Percentiles rank a stretch among this genome's conserved stretches.
Evolutionary conservation across 30 jellyfish, hydroid and myxozoan genomes (phyloP).

Genomic region (Aurelia coerulea): DNA sequence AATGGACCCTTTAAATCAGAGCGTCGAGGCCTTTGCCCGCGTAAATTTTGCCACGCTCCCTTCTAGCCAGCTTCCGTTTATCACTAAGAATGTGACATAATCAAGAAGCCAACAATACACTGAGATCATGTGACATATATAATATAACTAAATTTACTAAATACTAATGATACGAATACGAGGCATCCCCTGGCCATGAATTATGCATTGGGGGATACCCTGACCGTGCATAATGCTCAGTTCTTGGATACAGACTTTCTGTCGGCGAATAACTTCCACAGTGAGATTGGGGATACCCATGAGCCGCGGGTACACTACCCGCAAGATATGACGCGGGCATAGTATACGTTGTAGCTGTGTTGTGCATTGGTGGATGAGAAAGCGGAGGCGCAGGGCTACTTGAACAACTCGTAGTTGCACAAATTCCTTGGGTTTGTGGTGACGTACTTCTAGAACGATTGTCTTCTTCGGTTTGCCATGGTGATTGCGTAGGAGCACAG

Average conservation of each 20-base stretch:
- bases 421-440: slow-evolving; percentile 73
- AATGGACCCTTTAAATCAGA: no score
- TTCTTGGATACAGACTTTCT: slow-evolving; percentile 70
- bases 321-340: slow-evolving; percentile 59
- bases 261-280: slow-evolving; percentile 80
- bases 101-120: no score
- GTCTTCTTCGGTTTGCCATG: slow-evolving; percentile 77
- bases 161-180: slow-evolving; percentile 71
- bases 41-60: no score
- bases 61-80: no score
- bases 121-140: no score
- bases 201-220: slow-evolving; percentile 70
- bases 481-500: slow-evolving; percentile 65
- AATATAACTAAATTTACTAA: not conserved
- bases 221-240: slow-evolving; percentile 68
- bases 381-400: slow-evolving; percentile 88
- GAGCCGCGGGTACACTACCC: slow-evolving; percentile 57
- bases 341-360: slow-evolving; percentile 57
- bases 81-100: no score
- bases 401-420: slow-evolving; percentile 68
- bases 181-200: slow-evolving; percentile 74
- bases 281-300: slow-evolving; percentile 70
- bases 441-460: slow-evolving; percentile 79
- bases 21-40: no score
- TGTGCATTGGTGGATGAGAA: slow-evolving; percentile 88